Percentiles rank a stretch among this genome's conserved stretches.
Evolutionary conservation across 2,797 vertebrate species (phyloP).

Genomic region (Hyperoplus immaculatus): DNA sequence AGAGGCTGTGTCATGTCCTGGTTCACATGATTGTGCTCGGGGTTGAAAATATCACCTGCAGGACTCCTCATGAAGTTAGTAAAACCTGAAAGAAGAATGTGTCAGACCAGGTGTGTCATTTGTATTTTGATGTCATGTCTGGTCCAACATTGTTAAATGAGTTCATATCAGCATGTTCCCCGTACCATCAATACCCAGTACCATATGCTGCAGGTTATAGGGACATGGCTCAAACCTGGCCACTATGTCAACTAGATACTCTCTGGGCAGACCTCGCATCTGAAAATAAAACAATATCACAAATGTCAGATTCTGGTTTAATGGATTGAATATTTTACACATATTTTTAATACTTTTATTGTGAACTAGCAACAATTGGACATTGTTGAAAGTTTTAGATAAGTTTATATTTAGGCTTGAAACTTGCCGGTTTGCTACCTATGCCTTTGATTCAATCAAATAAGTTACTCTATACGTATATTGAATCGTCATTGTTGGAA

Average conservation of each 20-base stretch:
- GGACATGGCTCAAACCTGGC: constrained; percentile 94
- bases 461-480: neutral
- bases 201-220: constrained; percentile 88
- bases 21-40: constrained; percentile 90
- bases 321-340: neutral
- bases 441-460: neutral
- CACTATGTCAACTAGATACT: constrained; percentile 91
- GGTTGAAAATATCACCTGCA: constrained; percentile 95
- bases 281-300: constrained; percentile 68
- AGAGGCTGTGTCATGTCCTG: constrained; percentile 96
- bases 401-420: neutral
- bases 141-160: neutral
- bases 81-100: constrained; percentile 86
- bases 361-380: neutral
- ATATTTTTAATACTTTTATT: neutral
- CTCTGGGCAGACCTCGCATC: constrained; percentile 90
- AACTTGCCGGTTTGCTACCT: neutral
- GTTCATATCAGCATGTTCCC: neutral
- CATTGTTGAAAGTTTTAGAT: neutral
- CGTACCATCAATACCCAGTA: constrained; percentile 96
- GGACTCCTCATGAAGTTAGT: constrained; percentile 96
- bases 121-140: neutral
- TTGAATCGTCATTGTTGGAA: neutral
- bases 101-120: constrained; percentile 18
- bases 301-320: neutral